Evolutionary conservation across 2,113 vertebrate species (phyloP).

Genomic region (Pachyramphus minor): DNA sequence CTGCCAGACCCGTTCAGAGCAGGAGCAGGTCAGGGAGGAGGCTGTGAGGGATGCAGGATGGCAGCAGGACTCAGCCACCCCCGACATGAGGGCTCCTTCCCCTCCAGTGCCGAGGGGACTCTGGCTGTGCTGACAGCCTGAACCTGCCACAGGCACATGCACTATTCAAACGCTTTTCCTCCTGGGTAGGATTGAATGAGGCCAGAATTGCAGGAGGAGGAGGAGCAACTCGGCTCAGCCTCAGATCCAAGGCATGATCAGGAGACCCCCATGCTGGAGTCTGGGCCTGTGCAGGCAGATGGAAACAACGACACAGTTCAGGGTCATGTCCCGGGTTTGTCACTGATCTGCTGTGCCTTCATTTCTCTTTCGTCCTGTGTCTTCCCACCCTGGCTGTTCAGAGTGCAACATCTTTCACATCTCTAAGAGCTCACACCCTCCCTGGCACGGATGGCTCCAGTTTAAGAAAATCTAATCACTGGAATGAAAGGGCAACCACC

Average conservation of each 20-base stretch:
- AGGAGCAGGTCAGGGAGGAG: background rate
- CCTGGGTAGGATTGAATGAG: background rate
- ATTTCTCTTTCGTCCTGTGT: accelerated
- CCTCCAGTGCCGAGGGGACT: background rate
- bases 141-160: background rate
- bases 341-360: background rate
- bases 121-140: background rate
- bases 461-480: accelerated
- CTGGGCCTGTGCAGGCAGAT: background rate
- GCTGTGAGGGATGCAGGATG: background rate
- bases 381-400: background rate
- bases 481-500: background rate
- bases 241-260: background rate
- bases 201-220: background rate
- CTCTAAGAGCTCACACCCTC: accelerated
- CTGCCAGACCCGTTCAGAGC: background rate
- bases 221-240: background rate
- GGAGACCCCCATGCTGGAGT: background rate
- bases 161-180: background rate
- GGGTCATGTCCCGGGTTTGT: background rate
- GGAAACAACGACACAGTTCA: background rate
- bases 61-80: background rate
- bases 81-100: background rate
- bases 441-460: background rate
- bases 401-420: background rate